Evolutionary conservation across 1,140 invertebrate species (phyloP).

Genomic region (Armadillidium nasatum): DNA sequence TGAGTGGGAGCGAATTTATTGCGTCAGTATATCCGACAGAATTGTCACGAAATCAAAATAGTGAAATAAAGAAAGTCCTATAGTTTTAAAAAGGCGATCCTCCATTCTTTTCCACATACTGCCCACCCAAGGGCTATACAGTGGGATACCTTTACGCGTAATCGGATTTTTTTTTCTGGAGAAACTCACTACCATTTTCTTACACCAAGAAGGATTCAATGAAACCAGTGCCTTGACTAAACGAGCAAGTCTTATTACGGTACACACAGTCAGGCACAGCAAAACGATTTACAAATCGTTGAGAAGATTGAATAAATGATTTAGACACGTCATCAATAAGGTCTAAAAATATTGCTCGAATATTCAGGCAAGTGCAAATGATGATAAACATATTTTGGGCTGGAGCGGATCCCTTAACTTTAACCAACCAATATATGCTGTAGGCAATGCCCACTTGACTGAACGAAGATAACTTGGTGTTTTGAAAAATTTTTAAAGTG

Average conservation of each 20-base stretch:
- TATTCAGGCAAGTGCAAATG: constrained; percentile 6
- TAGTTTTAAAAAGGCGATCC: background rate
- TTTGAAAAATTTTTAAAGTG: background rate
- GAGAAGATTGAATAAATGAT: background rate
- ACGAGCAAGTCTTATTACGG: background rate
- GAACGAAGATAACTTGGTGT: background rate
- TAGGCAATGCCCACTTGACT: background rate
- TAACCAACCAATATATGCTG: background rate
- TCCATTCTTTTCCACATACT: background rate
- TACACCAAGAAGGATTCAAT: too few relatives aligned
- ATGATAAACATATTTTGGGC: constrained; percentile 6
- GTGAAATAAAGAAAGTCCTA: too few relatives aligned
- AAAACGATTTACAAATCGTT: background rate
- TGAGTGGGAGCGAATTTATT: constrained; percentile 1
- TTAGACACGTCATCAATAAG: background rate
- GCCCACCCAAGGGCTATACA: background rate
- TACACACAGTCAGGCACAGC: background rate
- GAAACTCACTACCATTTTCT: background rate
- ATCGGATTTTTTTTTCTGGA: background rate
- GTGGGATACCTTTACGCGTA: constrained; percentile 1
- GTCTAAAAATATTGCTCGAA: constrained; percentile 9
- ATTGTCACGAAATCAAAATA: background rate
- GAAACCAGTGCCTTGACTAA: background rate
- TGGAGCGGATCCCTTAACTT: background rate
- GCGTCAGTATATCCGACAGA: background rate